Percentiles rank a stretch among this genome's conserved stretches.
These are phyloP conservation scores for Rattus rattus DNA, from an alignment of 2,113 vertebrate genomes.

Conservation along the genomic window DNA sequence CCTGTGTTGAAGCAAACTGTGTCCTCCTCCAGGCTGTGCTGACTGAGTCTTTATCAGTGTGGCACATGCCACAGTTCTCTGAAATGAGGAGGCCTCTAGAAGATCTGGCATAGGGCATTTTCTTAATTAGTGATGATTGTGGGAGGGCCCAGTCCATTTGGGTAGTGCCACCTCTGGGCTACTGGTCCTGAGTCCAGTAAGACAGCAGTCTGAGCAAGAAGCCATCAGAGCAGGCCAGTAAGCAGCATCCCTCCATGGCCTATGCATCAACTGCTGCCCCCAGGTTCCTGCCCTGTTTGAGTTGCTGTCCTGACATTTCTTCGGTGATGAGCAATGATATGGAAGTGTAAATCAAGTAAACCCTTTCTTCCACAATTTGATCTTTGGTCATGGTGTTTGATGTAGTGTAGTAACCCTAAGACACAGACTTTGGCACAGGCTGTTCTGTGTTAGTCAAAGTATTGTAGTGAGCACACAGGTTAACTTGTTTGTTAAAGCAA, in stretches of 20 bases:
- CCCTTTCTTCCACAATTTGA: not conserved
- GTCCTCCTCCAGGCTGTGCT: not conserved
- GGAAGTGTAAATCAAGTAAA: not conserved
- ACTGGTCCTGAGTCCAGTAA: not conserved
- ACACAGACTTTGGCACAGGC: not conserved
- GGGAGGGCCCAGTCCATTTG: not conserved
- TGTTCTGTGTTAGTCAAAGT: not conserved
- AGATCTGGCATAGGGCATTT: not conserved
- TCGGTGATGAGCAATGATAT: not conserved
- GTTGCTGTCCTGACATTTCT: not conserved
- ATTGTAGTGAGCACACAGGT: not conserved
- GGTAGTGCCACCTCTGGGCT: not conserved
- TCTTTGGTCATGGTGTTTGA: not conserved
- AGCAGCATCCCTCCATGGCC: not conserved
- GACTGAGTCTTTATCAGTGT: not conserved
- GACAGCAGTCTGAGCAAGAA: not conserved
- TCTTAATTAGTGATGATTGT: not conserved
- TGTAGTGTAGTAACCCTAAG: not conserved
- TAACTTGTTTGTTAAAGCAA: conserved; percentile 17
- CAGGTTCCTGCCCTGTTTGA: not conserved
- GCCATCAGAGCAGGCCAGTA: not conserved
- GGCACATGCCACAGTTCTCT: not conserved
- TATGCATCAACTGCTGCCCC: not conserved
- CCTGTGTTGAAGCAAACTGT: not conserved
- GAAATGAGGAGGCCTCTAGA: not conserved